Conservation (phyloP, 2,797 vertebrate genomes). For the Falco columbarius region DNA sequence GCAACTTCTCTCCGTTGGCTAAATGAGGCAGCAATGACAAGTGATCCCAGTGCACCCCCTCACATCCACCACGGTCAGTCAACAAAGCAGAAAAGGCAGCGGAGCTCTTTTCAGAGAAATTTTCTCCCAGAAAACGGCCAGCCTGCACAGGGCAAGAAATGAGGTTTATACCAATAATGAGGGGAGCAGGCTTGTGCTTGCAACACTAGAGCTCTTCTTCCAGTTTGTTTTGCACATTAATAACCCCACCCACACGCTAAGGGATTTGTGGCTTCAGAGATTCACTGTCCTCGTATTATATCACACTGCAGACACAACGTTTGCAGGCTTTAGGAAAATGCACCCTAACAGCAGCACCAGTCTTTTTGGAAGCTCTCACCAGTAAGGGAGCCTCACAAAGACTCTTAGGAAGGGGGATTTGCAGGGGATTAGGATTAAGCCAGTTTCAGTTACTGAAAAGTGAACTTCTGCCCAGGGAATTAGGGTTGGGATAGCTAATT, state of each 20-base stretch:
- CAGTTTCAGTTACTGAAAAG: slow-evolving; percentile 62
- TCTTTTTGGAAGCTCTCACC: background rate
- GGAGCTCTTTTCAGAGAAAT: background rate
- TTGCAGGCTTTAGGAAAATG: background rate
- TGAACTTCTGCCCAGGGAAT: slow-evolving; percentile 48
- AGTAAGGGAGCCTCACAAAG: background rate
- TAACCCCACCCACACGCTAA: background rate
- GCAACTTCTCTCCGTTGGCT: background rate
- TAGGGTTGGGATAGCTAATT: slow-evolving; percentile 40
- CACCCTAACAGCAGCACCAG: background rate
- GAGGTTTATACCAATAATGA: background rate
- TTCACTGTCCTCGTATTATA: background rate
- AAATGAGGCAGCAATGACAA: background rate
- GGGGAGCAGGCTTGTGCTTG: background rate
- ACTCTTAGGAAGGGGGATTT: slow-evolving; percentile 42
- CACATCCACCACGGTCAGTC: background rate
- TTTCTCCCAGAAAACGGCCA: background rate
- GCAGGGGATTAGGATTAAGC: slow-evolving; percentile 49
- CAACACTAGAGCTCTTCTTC: background rate
- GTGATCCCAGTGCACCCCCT: background rate
- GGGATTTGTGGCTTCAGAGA: background rate
- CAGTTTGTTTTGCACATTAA: background rate
- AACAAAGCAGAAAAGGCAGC: background rate
- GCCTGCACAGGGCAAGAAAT: background rate
- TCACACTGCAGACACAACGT: background rate